Evolutionary conservation across 2,113 vertebrate species (phyloP).

Genomic region (Corydoras maculifer): DNA sequence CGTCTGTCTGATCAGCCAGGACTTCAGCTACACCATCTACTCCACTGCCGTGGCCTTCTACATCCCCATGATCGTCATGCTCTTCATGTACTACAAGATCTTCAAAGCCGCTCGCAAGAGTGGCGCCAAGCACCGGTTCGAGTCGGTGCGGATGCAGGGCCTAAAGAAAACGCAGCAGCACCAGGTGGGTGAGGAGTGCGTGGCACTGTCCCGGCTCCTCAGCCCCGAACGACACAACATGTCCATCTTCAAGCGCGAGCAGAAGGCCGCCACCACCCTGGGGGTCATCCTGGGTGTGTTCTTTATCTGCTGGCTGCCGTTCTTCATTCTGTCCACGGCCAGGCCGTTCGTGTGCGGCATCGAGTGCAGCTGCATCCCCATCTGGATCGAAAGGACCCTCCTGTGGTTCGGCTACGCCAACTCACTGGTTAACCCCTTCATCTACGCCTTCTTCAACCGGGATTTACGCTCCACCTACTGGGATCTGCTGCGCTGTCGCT

Average conservation of each 20-base stretch:
- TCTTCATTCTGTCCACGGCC: conserved; percentile 71
- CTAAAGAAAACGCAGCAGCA: conserved; percentile 54
- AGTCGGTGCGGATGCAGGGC: conserved; percentile 66
- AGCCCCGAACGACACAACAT: conserved; percentile 68
- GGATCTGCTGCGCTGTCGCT: conserved; percentile 70
- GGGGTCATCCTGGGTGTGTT: conserved; percentile 74
- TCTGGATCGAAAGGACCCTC: conserved; percentile 71
- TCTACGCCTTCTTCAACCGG: conserved; percentile 75
- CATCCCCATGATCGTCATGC: conserved; percentile 76
- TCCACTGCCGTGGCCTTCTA: conserved; percentile 74
- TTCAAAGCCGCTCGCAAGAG: conserved; percentile 72
- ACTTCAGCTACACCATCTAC: conserved; percentile 74
- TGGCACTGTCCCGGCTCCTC: conserved; percentile 63
- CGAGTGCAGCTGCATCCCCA: conserved; percentile 73
- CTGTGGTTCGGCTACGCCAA: conserved; percentile 74
- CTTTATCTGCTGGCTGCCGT: conserved; percentile 70
- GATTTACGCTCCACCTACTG: conserved; percentile 72
- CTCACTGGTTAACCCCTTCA: conserved; percentile 75
- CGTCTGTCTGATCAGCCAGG: conserved; percentile 75
- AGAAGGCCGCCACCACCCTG: conserved; percentile 72
- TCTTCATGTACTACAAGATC: conserved; percentile 77
- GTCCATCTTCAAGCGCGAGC: conserved; percentile 74
- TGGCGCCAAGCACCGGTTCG: conserved; percentile 69
- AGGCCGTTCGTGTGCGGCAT: conserved; percentile 72
- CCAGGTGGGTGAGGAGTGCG: conserved; percentile 64